These are phyloP conservation scores for Gibbula magus DNA, from an alignment of 2,888 invertebrate genomes.

Conservation along the genomic window DNA sequence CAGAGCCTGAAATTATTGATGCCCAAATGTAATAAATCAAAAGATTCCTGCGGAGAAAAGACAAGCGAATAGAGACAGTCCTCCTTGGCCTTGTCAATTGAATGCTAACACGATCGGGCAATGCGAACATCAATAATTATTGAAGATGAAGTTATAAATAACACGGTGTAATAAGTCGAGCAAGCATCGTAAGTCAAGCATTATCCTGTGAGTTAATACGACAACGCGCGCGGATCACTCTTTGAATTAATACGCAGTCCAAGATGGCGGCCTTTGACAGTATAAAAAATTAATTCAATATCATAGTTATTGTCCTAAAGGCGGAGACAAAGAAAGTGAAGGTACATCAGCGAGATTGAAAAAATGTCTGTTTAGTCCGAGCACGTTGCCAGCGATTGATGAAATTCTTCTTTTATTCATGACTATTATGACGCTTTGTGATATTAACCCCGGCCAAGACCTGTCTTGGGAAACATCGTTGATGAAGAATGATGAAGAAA, in stretches of 20 bases:
- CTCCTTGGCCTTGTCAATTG: slow-evolving; percentile 1
- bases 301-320: slow-evolving; percentile 6
- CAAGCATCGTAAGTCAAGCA: slow-evolving; percentile 5
- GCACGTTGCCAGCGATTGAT: slow-evolving; percentile 17
- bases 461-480: too few species aligned
- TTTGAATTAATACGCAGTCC: slow-evolving; percentile 3
- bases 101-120: neutral
- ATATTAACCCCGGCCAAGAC: too few species aligned
- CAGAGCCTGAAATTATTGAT: slow-evolving; percentile 7
- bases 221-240: neutral
- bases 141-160: slow-evolving; percentile 13
- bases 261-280: slow-evolving; percentile 11
- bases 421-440: neutral
- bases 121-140: slow-evolving; percentile 3
- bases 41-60: neutral
- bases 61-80: neutral
- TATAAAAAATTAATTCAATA: slow-evolving; percentile 13
- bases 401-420: slow-evolving; percentile 25
- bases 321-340: neutral
- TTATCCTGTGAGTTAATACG: slow-evolving; percentile 3
- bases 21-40: slow-evolving; percentile 1
- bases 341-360: slow-evolving; percentile 21
- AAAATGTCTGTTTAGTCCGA: slow-evolving; percentile 4
- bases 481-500: too few species aligned
- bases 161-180: slow-evolving; percentile 7